Evolutionary conservation across 2,113 vertebrate genomes (phyloP), one percentile per base, ranked within the genome.

Genomic region (Meleagris gallopavo): DNA sequence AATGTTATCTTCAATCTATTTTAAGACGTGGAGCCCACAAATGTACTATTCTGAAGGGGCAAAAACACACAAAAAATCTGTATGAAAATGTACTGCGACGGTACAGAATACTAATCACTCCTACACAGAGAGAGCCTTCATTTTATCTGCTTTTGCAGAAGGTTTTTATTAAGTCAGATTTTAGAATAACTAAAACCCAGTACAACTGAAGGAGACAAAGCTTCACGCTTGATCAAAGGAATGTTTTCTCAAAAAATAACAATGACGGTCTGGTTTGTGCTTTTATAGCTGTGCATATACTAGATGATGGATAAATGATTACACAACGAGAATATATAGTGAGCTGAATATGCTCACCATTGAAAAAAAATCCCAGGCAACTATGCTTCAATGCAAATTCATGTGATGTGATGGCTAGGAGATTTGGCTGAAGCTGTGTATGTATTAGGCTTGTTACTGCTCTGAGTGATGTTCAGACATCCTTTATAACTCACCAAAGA

Each of bases 81-180:
- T 90, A 95, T 94, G 96, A 97, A 96, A 97, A 95, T 94, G 97
- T 92, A 95, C 96, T 90, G 96, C 38, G 41, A 97, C 94, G 95
- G 96, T 95, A 94, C 95, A 93, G 97, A 94, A 96, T 97, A 94
- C 95, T 96, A 97, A 97, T 97, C 94, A 97, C 96, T 97, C 97
- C 98, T 96, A 97, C 97, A 96, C 96, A 93, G 86, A 96, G 57
- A 89, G 66, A 36, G 90, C 91, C 65, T 88, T 96, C 97, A 85
- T 83, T 97, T 89, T 95, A 97, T 95, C 95, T 96, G 85, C 46
- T 89, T 83, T 92, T 82, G 61, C 89, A 91, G 95, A 89, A 95
- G 50, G 90, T 81, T 96, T 95, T 91, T 95, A 80, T 89, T 88
- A 97, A 95, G 93, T 96, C 93, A 93, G 90, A 95, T 97, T 96